A percentile compares a stretch with the other conserved stretches of the same genome.
phyloP scores from a whole-genome alignment of 2,888 invertebrate species.

The Flabesymbios commensalis region DNA sequence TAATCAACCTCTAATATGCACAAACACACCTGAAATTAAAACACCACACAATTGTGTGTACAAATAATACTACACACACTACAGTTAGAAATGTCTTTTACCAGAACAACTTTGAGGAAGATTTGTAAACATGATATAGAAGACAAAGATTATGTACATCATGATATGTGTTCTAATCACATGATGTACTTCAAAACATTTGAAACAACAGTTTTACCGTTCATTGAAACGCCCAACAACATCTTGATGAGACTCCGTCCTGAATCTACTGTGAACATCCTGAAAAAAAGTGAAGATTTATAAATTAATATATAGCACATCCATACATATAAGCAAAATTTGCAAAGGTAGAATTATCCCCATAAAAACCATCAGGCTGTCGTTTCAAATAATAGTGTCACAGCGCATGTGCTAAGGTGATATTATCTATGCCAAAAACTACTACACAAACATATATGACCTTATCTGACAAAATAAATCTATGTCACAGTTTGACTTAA shows the following conservation, averaged over 20 bases:
- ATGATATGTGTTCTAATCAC: too few species aligned
- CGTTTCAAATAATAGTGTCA: too few species aligned
- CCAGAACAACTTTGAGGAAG: background rate
- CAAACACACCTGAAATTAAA: background rate
- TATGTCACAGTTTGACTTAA: too few species aligned
- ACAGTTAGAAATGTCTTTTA: background rate
- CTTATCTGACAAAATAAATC: too few species aligned
- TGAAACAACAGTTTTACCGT: too few species aligned
- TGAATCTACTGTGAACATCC: slow-evolving; percentile 93
- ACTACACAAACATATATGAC: too few species aligned
- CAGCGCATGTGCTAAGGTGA: too few species aligned
- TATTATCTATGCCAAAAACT: too few species aligned
- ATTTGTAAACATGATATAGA: background rate
- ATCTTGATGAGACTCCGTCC: slow-evolving; percentile 92
- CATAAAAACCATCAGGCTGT: too few species aligned
- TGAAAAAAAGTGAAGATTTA: slow-evolving; percentile 37
- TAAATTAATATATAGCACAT: background rate
- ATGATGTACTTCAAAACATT: too few species aligned
- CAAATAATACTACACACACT: background rate
- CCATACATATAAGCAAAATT: background rate
- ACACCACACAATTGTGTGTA: background rate
- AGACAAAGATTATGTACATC: too few species aligned
- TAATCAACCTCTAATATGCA: background rate
- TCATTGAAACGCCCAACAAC: slow-evolving; percentile 95
- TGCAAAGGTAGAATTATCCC: too few species aligned